A percentile compares a stretch with the other conserved stretches of the same genome.
Conservation (phyloP, 92 coral and sea anemone species). For the Bergia sp. region DNA sequence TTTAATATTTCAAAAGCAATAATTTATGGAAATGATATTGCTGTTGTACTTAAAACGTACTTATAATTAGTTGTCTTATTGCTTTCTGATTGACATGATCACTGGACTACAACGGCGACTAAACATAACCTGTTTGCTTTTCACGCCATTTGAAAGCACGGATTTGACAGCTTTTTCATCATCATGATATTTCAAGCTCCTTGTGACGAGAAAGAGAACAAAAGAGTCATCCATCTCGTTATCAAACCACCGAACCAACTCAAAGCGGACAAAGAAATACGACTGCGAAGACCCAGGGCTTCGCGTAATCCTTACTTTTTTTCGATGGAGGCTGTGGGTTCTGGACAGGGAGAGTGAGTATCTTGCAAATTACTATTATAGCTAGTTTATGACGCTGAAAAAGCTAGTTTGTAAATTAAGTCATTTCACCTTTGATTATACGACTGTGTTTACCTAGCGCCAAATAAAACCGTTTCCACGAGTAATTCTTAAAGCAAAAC, state of each 20-base stretch:
- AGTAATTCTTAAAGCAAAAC: not conserved
- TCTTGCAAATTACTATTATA: not conserved
- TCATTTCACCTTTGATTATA: not conserved
- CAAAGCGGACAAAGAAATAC: not conserved
- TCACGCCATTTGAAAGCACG: constrained; percentile 17
- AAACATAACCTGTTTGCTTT: constrained; percentile 11
- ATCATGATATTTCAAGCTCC: constrained; percentile 18
- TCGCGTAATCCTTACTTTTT: not conserved
- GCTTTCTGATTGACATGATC: constrained; percentile 3
- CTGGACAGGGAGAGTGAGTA: constrained; percentile 34
- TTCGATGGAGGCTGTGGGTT: constrained; percentile 29
- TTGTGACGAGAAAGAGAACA: constrained; percentile 9
- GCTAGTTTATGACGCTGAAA: not conserved
- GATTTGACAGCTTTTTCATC: constrained; percentile 6
- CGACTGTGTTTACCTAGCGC: constrained; percentile 9
- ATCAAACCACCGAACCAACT: constrained; percentile 6
- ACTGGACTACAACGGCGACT: not conserved
- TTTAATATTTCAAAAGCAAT: not conserved
- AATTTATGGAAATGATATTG: constrained; percentile 14
- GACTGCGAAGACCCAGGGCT: not conserved
- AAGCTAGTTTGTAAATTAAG: not conserved
- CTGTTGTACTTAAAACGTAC: not conserved
- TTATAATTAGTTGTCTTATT: not conserved
- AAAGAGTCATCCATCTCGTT: constrained; percentile 25
- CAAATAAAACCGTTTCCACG: not conserved